Percentiles rank a stretch among this genome's conserved stretches.
phyloP scores from a whole-genome alignment of 2,113 vertebrate genomes.

The Canis aureus region DNA sequence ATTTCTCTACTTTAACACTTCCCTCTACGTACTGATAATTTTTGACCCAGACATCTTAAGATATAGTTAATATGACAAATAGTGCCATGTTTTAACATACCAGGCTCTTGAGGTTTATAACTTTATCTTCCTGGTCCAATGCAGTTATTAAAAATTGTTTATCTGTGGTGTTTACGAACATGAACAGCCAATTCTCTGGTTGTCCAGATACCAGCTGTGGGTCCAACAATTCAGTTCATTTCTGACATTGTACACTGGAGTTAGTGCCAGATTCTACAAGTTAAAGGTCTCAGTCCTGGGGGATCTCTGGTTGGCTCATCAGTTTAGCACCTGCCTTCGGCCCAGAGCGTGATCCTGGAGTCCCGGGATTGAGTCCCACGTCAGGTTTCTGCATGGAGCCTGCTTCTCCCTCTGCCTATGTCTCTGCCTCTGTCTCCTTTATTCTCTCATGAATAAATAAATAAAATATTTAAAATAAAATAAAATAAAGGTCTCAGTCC shows the following conservation, averaged over 20 bases:
- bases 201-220: not conserved
- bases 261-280: not conserved
- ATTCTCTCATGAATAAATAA: too few species aligned
- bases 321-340: too few species aligned
- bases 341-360: too few species aligned
- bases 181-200: not conserved
- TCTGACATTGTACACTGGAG: not conserved
- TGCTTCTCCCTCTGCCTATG: too few species aligned
- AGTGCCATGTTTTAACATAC: not conserved
- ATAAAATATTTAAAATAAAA: too few species aligned
- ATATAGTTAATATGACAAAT: not conserved
- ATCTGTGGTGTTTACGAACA: not conserved
- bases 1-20: not conserved
- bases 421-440: too few species aligned
- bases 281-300: not conserved
- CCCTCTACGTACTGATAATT: not conserved
- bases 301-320: too few species aligned
- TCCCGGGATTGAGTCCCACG: too few species aligned
- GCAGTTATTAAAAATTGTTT: conserved; percentile 16
- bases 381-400: too few species aligned
- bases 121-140: not conserved
- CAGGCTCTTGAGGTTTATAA: not conserved
- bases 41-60: conserved; percentile 34
- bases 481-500: not conserved
- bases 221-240: not conserved